Conservation (phyloP, 92 coral and sea anemone species). For the Zoanthus sansibaricus region DNA sequence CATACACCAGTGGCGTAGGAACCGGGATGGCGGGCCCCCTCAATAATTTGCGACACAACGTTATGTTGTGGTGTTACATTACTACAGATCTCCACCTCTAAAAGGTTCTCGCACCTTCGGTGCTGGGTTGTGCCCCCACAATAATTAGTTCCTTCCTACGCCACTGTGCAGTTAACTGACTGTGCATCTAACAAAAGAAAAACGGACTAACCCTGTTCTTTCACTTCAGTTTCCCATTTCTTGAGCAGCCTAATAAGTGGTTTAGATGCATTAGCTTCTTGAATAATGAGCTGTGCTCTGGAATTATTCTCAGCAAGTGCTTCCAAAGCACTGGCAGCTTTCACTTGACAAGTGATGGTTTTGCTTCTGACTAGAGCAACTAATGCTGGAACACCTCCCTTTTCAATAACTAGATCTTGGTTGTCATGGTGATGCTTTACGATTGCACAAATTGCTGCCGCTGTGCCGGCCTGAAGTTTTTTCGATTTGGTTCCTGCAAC, state of each 20-base stretch:
- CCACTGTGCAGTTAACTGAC: too few relatives aligned
- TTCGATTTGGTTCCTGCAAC: conserved; percentile 83
- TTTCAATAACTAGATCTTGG: conserved; percentile 85
- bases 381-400: conserved; percentile 89
- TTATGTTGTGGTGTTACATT: too few relatives aligned
- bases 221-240: conserved; percentile 97
- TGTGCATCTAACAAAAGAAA: neutral
- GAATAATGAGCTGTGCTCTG: conserved; percentile 90
- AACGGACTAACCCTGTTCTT: conserved; percentile 84
- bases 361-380: conserved; percentile 82
- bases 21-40: too few relatives aligned
- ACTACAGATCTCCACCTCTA: too few relatives aligned
- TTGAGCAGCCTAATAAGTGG: conserved; percentile 92
- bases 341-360: conserved; percentile 94
- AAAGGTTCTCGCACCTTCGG: too few relatives aligned
- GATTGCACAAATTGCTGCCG: conserved; percentile 91
- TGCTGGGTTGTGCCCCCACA: too few relatives aligned
- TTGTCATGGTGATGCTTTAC: conserved; percentile 81
- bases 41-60: too few relatives aligned
- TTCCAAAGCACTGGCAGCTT: conserved; percentile 97
- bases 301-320: conserved; percentile 86
- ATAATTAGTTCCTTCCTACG: too few relatives aligned
- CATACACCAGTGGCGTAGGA: too few relatives aligned
- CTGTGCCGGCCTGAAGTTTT: conserved; percentile 97
- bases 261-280: conserved; percentile 90